Evolutionary conservation across 2,797 vertebrate genomes (phyloP).

Genomic region (Leptoclinus maculatus): DNA sequence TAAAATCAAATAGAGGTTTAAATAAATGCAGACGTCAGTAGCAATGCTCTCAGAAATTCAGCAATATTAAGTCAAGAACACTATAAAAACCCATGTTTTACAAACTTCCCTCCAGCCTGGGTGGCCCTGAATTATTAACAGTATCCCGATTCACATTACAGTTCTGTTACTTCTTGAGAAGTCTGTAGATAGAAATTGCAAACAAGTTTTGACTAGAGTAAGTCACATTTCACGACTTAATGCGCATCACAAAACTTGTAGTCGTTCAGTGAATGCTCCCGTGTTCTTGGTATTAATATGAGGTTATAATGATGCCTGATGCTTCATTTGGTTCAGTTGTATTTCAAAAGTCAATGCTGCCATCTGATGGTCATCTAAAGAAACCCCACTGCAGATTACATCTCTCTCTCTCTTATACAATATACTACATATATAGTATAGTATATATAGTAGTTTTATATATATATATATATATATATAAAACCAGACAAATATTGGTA

Average conservation of each 20-base stretch:
- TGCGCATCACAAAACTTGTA: conserved; percentile 20
- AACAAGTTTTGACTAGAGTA: neutral
- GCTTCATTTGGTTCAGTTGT: neutral
- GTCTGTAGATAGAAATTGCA: neutral
- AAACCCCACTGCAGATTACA: conserved; percentile 28
- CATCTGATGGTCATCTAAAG: conserved; percentile 74
- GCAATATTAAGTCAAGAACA: neutral
- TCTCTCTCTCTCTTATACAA: neutral
- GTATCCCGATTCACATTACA: conserved; percentile 1
- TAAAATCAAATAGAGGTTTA: neutral
- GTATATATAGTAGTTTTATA: too few species aligned
- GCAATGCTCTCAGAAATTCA: neutral
- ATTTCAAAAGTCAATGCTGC: conserved; percentile 78
- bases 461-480: neutral
- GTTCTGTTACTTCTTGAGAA: neutral
- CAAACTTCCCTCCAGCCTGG: neutral
- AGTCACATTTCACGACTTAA: conserved; percentile 26
- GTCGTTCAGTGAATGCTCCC: conserved; percentile 31
- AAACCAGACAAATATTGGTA: neutral
- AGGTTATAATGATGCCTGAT: conserved; percentile 34
- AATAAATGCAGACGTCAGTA: neutral
- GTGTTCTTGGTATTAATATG: conserved; percentile 34
- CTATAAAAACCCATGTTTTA: neutral
- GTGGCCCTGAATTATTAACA: conserved; percentile 8
- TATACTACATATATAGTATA: too few species aligned